Base-by-base conservation (phyloP, 2,797 vertebrate species). In the Bufotes viridis region DNA sequence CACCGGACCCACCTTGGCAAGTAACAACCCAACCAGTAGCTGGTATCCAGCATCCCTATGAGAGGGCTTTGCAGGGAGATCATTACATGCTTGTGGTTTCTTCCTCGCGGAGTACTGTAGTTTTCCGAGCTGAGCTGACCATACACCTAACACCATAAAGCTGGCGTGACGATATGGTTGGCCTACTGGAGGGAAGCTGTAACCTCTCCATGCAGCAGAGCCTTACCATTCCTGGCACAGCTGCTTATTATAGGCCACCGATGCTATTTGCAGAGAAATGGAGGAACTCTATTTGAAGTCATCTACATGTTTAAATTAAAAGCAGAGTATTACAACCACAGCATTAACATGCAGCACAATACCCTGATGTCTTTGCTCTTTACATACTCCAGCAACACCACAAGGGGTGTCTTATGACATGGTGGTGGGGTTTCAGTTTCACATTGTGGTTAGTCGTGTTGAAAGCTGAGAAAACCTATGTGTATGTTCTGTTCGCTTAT, bases 1-100 rank as follows among this genome's bases (percentile, higher is more conserved):
- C 18, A 14, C 8, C 15, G 80, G 80, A 67, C 29, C 55, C 26
- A 75, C 34, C 13, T 76, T 78, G 72, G 72, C 55, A 81, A 55
- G 42, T 65, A 70, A 51, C 20, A 3, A 14, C 22, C 10, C 67
- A 55, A 24, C 34, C 51, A 78, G 85, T n/a, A 63, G 60, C 55
- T 72, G 63, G 55, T 82, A 65, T 74, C 81, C 65, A 42, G 80
- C 70, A 24, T 51, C 72, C 74, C 74, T 82, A 65, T 57, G 60
- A 82, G 84, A 86, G 61, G 79, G 60, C 65, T 89, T 86, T 86
- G 70, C 84, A 29, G 74, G 61, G 84, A 57, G 22, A 63, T 86
- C 84, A 82, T 89, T 89, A 87, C 85, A 79, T 74, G 74, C 84
- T 51, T 89, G 84, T 78, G 84, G 84, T 89, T 86, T 76, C 51